Base-by-base conservation (phyloP, 2,113 vertebrate species). In the Tupaia tana region DNA sequence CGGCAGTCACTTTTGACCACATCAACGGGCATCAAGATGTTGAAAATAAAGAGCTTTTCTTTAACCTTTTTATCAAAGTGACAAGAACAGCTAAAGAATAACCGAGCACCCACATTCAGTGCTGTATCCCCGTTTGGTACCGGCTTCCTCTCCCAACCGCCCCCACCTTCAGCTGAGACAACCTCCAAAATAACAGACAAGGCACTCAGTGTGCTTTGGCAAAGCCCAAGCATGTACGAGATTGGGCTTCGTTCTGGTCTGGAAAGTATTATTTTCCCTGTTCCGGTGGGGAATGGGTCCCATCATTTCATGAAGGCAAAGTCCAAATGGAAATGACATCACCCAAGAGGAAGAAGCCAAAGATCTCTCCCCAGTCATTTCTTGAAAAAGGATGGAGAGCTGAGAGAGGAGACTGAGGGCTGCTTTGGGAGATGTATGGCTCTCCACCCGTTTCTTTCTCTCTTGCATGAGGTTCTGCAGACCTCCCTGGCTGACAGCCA, bases 281-380 rank as follows among this genome's bases (percentile, higher is more conserved):
- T 77, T 90, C 69, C 74, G 6, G 3, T 71, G 75, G 94, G 52
- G 29, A 56, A 77, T 64, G 80, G 31, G 77, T 79, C 31, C 24
- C 52, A 78, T 95, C 52, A 66, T 59, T 93, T 90, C 85, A 89
- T 56, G 69, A 16, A 96, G 43, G 70, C 22, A 14, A 89, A 78
- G 16, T 81, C 73, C 79, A 94, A 54, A 86, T 4, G 9, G 64
- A 92, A 88, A 90, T 83, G 70, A 88, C 24, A n/a, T 31, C 29
- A 82, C 29, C 77, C 69, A 58, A 61, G 73, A 59, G 73, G 58
- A 5, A 88, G 69, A 90, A 83, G 54, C n/a, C 88, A 75, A 84
- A 43, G 52, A n/a, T 79, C 29, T 80, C 14, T 63, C 27, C 73
- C 70, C 19, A 8, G n/a, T 29, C 12, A 74, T 69, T 95, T 95